Evolutionary conservation across 53 echinoderm and acorn worm genomes (phyloP).

Genomic region (Paracentrotus lividus): DNA sequence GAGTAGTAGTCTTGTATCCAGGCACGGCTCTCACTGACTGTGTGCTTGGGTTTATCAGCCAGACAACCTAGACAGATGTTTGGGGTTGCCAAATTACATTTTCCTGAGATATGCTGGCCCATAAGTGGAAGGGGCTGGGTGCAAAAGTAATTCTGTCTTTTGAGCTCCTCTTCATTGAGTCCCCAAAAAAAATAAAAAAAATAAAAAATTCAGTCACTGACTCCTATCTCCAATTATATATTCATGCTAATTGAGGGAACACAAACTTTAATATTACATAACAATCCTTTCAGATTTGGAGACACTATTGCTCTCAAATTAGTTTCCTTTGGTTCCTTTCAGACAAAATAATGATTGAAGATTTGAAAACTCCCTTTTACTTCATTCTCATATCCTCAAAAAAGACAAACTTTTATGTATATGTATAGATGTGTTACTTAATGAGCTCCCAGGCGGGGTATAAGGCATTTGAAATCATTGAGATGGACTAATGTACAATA

Average conservation of each 20-base stretch:
- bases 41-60: too few relatives aligned
- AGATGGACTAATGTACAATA: not conserved
- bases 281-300: not conserved
- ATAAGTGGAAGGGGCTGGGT: too few relatives aligned
- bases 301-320: not conserved
- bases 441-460: not conserved
- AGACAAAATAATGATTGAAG: not conserved
- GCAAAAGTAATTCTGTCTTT: too few relatives aligned
- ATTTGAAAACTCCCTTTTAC: not conserved
- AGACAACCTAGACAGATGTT: too few relatives aligned
- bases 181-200: too few relatives aligned
- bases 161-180: too few relatives aligned
- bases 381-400: not conserved
- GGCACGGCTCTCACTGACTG: not conserved
- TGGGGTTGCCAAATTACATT: too few relatives aligned
- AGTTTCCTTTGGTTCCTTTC: not conserved
- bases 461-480: not conserved
- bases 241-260: not conserved
- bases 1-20: not conserved
- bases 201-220: too few relatives aligned
- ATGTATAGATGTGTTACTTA: not conserved
- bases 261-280: not conserved
- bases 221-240: not conserved
- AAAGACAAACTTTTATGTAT: not conserved
- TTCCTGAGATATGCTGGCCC: too few relatives aligned